Base-by-base conservation (phyloP, 92 coral and sea anemone genomes). In the Porites lobata region DNA sequence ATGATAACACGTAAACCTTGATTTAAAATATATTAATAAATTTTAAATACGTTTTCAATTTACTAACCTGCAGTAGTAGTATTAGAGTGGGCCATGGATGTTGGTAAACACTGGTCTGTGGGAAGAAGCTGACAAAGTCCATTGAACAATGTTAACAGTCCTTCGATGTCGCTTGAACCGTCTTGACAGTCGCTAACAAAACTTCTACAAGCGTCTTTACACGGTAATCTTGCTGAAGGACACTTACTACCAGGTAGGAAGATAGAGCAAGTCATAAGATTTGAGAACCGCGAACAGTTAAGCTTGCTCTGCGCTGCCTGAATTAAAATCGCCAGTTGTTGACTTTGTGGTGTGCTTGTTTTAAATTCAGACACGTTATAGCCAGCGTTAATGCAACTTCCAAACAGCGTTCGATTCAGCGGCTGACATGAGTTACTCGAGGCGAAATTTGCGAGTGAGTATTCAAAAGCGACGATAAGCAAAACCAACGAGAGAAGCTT, bases 181-280 rank as follows among this genome's bases (percentile, higher is more conserved):
- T 61, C 0, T 18, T 50, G n/a, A 50, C 89, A 85, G 3, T 66
- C 77, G 9, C 68, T 4, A 11, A 85, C 77, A 85, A 85, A 85
- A 1, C 68, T 76, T 38, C 21, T 85, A 84, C 89, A 85, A 26
- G 14, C 61, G 1, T 24, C 56, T 56, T 38, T 54, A 29, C 84
- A 85, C 11, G 89, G 89, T 19, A 85, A 65, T 21, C 6, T 84
- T 72, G 69, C 4, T 13, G 43, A n/a, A 0, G 26, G 2, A 47
- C 24, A 5, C 7, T 67, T 1, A 56, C 89, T 66, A 29, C 26
- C 66, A 17, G 89, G 89, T 29, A 85, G 26, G 13, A 65, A 59
- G 14, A 85, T 21, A 6, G 89, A 65, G 24, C 89, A 85, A 65
- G 89, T 18, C 89, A 85, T 76, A 12, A 77, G 17, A 69, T 9